Conservation (phyloP, 2,113 vertebrate genomes). For the Heterotilapia buettikoferi region DNA sequence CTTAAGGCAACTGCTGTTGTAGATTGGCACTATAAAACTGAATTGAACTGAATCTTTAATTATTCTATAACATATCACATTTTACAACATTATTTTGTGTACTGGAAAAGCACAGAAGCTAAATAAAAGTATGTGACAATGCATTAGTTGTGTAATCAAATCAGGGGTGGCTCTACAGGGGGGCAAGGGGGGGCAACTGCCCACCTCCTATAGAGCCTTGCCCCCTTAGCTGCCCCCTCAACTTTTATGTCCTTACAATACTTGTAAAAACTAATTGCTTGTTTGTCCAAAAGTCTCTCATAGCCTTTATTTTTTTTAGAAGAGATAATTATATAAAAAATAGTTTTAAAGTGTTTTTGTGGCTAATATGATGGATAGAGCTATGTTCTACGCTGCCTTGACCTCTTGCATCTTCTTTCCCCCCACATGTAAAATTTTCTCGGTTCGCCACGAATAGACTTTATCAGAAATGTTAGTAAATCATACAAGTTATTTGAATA, state of each 20-base stretch:
- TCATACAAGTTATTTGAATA: background rate
- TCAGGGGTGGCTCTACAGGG: background rate
- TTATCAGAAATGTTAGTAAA: background rate
- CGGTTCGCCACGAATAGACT: rapidly evolving
- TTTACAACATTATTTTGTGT: background rate
- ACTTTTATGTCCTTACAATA: background rate
- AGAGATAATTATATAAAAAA: background rate
- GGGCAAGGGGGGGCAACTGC: background rate
- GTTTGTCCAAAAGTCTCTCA: background rate
- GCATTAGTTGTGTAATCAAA: background rate
- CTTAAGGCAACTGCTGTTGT: background rate
- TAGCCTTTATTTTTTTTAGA: background rate
- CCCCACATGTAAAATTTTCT: background rate
- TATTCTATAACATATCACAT: background rate
- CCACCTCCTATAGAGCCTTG: background rate
- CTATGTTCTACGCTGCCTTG: background rate
- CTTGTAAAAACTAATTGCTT: rapidly evolving
- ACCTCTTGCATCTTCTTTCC: background rate
- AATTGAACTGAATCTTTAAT: background rate
- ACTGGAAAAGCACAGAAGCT: background rate
- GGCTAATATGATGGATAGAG: background rate
- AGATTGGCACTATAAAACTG: background rate
- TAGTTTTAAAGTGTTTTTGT: background rate
- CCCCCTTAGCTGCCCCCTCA: background rate
- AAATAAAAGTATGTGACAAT: background rate